Percentiles rank a stretch among this genome's conserved stretches.
phyloP scores from a whole-genome alignment of 1,140 invertebrate genomes.

The Hylaeus volcanicus region DNA sequence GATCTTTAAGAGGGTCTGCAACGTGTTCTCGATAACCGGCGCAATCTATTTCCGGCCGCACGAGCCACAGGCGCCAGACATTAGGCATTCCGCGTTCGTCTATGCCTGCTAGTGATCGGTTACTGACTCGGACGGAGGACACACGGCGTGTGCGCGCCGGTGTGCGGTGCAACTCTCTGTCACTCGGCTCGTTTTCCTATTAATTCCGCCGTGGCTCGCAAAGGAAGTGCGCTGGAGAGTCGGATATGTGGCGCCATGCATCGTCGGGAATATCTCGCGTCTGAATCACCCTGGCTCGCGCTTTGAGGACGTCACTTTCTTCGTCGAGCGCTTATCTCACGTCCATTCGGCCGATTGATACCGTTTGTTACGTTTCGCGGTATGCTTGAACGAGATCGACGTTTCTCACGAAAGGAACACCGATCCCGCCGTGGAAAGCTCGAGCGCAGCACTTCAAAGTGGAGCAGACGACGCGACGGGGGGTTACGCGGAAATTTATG shows the following conservation, averaged over 20 bases:
- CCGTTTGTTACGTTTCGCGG: not conserved
- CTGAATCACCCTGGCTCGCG: conserved; percentile 66
- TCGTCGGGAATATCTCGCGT: conserved; percentile 72
- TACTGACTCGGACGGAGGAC: conserved; percentile 47
- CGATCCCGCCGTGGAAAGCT: not conserved
- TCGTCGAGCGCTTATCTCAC: conserved; percentile 8
- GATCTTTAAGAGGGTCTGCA: conserved; percentile 31
- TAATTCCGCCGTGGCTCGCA: conserved; percentile 66
- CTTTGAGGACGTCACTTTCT: conserved; percentile 11
- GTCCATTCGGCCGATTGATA: conserved; percentile 3
- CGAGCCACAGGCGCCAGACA: conserved; percentile 57
- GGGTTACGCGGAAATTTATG: no score
- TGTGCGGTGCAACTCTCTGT: conserved; percentile 50
- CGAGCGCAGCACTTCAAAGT: no score
- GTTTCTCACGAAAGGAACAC: not conserved
- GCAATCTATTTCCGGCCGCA: conserved; percentile 54
- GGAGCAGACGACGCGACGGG: no score
- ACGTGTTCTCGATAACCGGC: conserved; percentile 47
- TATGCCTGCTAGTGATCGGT: conserved; percentile 42
- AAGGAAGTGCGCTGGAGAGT: conserved; percentile 69
- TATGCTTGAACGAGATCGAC: not conserved
- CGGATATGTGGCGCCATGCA: conserved; percentile 72
- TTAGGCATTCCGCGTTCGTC: conserved; percentile 54
- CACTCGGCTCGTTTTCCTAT: conserved; percentile 69
- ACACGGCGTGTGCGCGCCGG: conserved; percentile 10